A percentile compares a stretch with the other conserved stretches of the same genome.
Conservation (phyloP, 2,113 vertebrate genomes). For the Balaeniceps rex region DNA sequence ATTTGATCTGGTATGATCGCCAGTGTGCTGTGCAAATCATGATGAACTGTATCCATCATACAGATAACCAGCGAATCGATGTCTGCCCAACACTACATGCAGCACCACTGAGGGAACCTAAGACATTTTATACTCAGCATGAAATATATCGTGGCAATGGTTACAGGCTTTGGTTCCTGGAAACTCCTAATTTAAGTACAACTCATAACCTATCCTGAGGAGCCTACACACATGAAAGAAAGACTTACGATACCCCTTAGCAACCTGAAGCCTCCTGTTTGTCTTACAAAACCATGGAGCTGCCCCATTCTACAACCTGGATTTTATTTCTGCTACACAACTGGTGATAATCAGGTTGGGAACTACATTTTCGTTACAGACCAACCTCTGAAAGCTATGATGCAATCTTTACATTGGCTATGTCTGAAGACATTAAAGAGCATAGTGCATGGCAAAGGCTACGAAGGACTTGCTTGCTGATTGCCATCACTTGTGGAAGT, state of each 20-base stretch:
- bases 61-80: fast-evolving
- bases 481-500: not conserved
- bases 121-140: not conserved
- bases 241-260: not conserved
- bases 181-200: not conserved
- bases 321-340: not conserved
- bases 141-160: not conserved
- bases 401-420: not conserved
- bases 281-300: not conserved
- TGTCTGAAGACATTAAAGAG: not conserved
- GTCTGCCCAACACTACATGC: not conserved
- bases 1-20: not conserved
- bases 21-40: not conserved
- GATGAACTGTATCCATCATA: not conserved
- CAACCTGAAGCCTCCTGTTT: not conserved
- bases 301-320: not conserved
- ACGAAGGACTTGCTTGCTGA: not conserved
- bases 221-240: not conserved
- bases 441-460: not conserved
- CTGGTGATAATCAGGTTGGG: not conserved
- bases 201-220: not conserved
- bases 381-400: not conserved
- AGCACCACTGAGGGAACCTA: not conserved
- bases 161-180: not conserved
- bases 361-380: not conserved